Evolutionary conservation across 1,140 invertebrate genomes (phyloP), one percentile per base, ranked within the genome.

Genomic region (Aphelenchoides avenae): DNA sequence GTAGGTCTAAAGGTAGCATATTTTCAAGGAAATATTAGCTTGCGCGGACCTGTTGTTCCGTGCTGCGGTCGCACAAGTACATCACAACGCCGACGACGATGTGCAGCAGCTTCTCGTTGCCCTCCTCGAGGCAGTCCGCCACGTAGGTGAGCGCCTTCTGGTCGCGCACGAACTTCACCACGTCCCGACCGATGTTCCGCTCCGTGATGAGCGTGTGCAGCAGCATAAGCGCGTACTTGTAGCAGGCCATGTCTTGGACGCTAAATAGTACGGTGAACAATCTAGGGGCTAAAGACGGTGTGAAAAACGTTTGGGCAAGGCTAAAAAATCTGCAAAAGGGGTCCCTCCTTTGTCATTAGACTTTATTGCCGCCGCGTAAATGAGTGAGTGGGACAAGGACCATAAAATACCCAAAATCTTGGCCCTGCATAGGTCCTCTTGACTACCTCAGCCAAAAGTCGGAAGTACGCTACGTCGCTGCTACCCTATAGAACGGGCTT

Each of bases 141-240:
- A 65, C 46, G 30, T 49, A 29, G 5, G 66, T 34, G 13, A 65
- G 24, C 4, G 59, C 36, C 22, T 46, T 48, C 52, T 43, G 22
- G 15, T 69, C 57, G 22, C 63, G 31, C 11, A 63, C 30, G 15
- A 52, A 68, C 6, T 20, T 48, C n/a, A 65, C 43, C 15, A 65
- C 63, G 34, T 42, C 33, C 4, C 41, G 5, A 9, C 29, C 40
- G 26, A 64, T 30, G 2, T 37, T 15, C 1, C 13, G 9, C 27
- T 70, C 63, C 30, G 40, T 70, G 44, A 65, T 64, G 29, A 65
- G 37, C 30, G 57, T 68, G 33, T 65, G 63, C 11, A 65, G n/a
- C 24, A 65, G 37, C 11, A 65, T 33, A 29, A 65, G 46, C 3
- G 66, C 63, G 37, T 65, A 70, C 40, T 65, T 63, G 56, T 53